phyloP scores from a whole-genome alignment of 2,888 invertebrate species.

The Ormyrus thymus region DNA sequence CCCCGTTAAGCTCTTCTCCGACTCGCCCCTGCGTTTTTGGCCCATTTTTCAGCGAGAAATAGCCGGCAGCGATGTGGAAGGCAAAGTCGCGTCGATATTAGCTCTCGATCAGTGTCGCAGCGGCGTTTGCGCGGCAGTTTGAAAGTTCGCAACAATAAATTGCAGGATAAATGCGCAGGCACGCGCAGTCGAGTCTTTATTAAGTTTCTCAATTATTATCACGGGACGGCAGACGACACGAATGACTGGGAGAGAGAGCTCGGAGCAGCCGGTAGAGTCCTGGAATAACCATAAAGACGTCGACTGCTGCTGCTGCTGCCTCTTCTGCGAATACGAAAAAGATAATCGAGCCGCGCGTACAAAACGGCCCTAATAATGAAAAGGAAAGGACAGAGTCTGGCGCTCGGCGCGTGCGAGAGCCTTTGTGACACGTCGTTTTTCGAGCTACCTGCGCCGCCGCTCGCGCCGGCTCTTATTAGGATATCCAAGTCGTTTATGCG shows the following conservation, averaged over 20 bases:
- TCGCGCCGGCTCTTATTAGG: conserved; percentile 59
- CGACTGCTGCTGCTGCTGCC: not conserved
- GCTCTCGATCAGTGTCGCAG: no score
- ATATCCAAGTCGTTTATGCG: conserved; percentile 61
- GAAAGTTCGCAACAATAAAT: conserved; percentile 35
- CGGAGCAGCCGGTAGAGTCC: conserved; percentile 31
- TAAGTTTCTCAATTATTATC: conserved; percentile 50
- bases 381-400: conserved; percentile 9
- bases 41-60: conserved; percentile 33
- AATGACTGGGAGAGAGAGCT: conserved; percentile 47
- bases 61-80: not conserved
- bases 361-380: conserved; percentile 49
- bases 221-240: conserved; percentile 25
- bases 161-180: conserved; percentile 29
- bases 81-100: no score
- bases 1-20: conserved; percentile 40
- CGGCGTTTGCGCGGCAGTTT: not conserved
- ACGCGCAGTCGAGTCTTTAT: conserved; percentile 38
- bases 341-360: conserved; percentile 34
- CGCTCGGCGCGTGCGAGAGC: conserved; percentile 13
- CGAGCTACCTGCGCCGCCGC: conserved; percentile 44
- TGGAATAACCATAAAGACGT: conserved; percentile 52
- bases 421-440: conserved; percentile 42
- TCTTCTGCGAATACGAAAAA: conserved; percentile 46
- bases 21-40: not conserved